Conservation (phyloP, 2,797 vertebrate genomes). For the Semaprochilodus insignis region DNA sequence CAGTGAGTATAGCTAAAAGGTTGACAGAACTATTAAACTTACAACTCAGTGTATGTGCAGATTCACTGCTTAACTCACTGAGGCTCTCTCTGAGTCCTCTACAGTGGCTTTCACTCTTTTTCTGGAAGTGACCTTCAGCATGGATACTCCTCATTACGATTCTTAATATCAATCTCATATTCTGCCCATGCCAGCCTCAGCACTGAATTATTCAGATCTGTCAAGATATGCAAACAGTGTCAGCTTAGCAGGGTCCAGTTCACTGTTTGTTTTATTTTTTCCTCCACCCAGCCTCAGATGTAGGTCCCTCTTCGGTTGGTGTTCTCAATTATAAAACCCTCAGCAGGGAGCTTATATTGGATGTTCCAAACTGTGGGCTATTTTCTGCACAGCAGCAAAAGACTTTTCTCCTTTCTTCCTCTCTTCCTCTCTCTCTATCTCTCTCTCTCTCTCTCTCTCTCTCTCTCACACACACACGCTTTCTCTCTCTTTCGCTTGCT, state of each 20-base stretch:
- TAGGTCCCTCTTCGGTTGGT: conserved; percentile 43
- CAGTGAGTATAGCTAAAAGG: background rate
- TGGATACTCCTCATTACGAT: conserved; percentile 64
- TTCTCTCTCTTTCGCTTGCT: background rate
- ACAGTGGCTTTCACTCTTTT: conserved; percentile 48
- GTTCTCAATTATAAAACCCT: conserved; percentile 48
- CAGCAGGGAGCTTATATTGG: conserved; percentile 48
- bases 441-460: conserved; percentile 45
- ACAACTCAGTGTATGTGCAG: background rate
- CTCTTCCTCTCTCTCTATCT: background rate
- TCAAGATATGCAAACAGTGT: conserved; percentile 62
- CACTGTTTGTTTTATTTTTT: conserved; percentile 46
- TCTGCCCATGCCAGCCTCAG: conserved; percentile 62
- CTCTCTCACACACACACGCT: no score
- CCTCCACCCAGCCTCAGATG: conserved; percentile 52
- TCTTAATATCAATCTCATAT: conserved; percentile 64
- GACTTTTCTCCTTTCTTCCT: conserved; percentile 15
- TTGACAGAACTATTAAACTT: background rate
- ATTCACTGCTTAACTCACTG: background rate
- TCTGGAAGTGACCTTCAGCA: conserved; percentile 61
- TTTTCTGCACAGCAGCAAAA: conserved; percentile 23
- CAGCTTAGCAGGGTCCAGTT: conserved; percentile 58
- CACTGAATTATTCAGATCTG: conserved; percentile 64
- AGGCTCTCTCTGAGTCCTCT: conserved; percentile 16
- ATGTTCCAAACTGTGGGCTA: conserved; percentile 27